Conservation (phyloP, 2,888 invertebrate genomes). For the Drosophila borealis region DNA sequence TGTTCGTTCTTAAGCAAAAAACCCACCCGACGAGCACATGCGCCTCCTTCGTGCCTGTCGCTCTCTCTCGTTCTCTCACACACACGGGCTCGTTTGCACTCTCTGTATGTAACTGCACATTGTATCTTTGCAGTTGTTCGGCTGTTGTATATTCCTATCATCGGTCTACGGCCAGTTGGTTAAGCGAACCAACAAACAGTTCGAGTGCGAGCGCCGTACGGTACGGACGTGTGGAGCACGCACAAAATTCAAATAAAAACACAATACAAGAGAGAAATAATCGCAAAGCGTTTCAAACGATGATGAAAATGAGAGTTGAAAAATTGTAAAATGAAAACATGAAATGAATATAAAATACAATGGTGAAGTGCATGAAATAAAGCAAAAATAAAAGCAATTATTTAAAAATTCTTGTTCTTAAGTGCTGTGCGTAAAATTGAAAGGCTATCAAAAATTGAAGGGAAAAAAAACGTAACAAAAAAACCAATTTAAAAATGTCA, state of each 20-base stretch:
- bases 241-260: slow-evolving; percentile 62
- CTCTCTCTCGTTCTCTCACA: slow-evolving; percentile 15
- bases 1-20: slow-evolving; percentile 21
- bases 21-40: slow-evolving; percentile 53
- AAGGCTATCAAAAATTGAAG: background rate
- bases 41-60: slow-evolving; percentile 55
- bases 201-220: slow-evolving; percentile 84
- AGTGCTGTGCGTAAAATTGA: slow-evolving; percentile 34
- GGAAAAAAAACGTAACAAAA: slow-evolving; percentile 10
- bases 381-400: slow-evolving; percentile 11
- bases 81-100: background rate
- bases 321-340: slow-evolving; percentile 30
- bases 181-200: slow-evolving; percentile 69
- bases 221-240: slow-evolving; percentile 83
- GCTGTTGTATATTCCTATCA: slow-evolving; percentile 23
- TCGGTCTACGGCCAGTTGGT: slow-evolving; percentile 32
- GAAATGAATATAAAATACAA: slow-evolving; percentile 9
- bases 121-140: slow-evolving; percentile 13
- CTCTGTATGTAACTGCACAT: slow-evolving; percentile 4
- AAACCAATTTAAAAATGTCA: slow-evolving; percentile 58
- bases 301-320: slow-evolving; percentile 39
- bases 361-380: slow-evolving; percentile 26
- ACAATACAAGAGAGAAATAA: slow-evolving; percentile 41
- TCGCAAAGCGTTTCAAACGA: slow-evolving; percentile 66
- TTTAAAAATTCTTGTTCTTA: background rate